Evolutionary conservation across 2,888 invertebrate genomes (phyloP), one percentile per base, ranked within the genome.

Genomic region (Spilarctia lutea): DNA sequence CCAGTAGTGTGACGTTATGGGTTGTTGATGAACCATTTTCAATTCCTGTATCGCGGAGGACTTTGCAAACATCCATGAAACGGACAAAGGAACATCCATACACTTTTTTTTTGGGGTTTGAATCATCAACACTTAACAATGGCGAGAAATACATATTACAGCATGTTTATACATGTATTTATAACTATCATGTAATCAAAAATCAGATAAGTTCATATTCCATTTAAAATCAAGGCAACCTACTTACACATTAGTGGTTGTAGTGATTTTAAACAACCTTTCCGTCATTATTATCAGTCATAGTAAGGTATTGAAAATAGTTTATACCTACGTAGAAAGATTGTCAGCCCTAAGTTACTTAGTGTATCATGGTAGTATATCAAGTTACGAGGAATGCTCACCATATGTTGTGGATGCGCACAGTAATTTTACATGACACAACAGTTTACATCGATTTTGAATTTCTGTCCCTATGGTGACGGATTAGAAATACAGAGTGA

Each of bases 341-440:
- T 56, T 20, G 65, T 35, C 30, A 77, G 60, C 84, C 84, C 82
- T 83, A 72, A 24, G n/a, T 68, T 56, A 39, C 30, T 71, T 30
- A 70, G 72, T 77, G 72, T 67, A 63, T 74, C 20, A 35, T 45
- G 45, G 56, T 30, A 63, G 30, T 71, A 68, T 45, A 74, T 71
- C 56, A 73, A 33, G 69, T 60, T 77, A 77, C 75, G 79, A 79
- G 75, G 52, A 77, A 74, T 75, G 72, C 78, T 75, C 68, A 77
- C 72, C 67, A 48, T 68, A 73, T 74, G 66, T 70, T 10, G 30
- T 56, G 71, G 52, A 56, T 73, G 11, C 67, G 65, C 52, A 74
- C 70, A 56, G 72, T 66, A 75, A 82, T 82, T 72, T 76, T 18
- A 63, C 16, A 18, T 30, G 16, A 18, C 30, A 18, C 2, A 63